Evolutionary conservation across 2,888 invertebrate genomes (phyloP).

Genomic region (Tillus elongatus): DNA sequence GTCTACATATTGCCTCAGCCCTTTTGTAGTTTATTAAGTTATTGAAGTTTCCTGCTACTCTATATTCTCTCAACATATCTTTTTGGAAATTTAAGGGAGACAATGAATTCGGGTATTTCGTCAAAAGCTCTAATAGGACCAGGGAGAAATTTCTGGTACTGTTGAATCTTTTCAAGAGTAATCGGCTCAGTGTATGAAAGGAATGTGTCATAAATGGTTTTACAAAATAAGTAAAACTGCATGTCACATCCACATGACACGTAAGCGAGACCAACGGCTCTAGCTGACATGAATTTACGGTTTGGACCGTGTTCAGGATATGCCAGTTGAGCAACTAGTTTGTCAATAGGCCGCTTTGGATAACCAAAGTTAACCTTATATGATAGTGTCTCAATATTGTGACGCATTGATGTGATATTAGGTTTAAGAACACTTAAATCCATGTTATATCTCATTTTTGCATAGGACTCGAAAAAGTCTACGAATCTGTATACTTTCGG

Average conservation of each 20-base stretch:
- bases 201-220: neutral
- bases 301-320: slow-evolving; percentile 5
- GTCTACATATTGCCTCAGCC: too few relatives aligned
- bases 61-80: too few relatives aligned
- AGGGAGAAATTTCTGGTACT: neutral
- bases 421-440: neutral
- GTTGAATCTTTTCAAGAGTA: neutral
- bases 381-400: neutral
- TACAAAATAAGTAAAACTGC: slow-evolving; percentile 2
- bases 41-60: too few relatives aligned
- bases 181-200: neutral
- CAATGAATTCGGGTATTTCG: neutral
- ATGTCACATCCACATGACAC: slow-evolving; percentile 3
- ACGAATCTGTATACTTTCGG: too few relatives aligned
- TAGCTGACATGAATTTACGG: slow-evolving; percentile 3
- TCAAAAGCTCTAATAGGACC: slow-evolving; percentile 2
- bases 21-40: too few relatives aligned
- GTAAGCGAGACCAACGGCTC: slow-evolving; percentile 5
- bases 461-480: too few relatives aligned
- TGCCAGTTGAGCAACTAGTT: slow-evolving; percentile 1
- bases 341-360: neutral
- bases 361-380: slow-evolving; percentile 6
- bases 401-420: neutral
- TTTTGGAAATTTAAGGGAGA: too few relatives aligned
- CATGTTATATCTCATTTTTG: too few relatives aligned